Evolutionary conservation across 1,140 invertebrate species (phyloP), one percentile per base, ranked within the genome.

Genomic region (Drosophila kikkawai): DNA sequence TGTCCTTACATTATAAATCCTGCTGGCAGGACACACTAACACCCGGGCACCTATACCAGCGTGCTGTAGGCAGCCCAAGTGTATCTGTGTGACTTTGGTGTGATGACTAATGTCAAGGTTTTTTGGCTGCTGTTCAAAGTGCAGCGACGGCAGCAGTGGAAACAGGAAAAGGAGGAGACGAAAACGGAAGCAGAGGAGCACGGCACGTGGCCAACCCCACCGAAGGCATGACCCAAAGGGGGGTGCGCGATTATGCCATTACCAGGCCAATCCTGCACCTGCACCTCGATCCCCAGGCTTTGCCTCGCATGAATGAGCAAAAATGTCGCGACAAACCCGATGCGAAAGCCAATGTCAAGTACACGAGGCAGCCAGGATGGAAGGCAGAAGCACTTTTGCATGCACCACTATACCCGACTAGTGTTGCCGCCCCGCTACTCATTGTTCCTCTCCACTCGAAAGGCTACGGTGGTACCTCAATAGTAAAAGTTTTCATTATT

Each of bases 31-130:
- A 37, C 34, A 34, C 37, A n/a, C 15, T 37, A 13, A 12, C 53
- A 13, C 34, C 7, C 17, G 13, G 22, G 12, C 7, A 37, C 17
- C 17, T 37, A 55, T 55, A 55, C 51, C 17, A 55, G 17, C 3
- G 34, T 3, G 0, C 13, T 37, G 19, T 55, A 55, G 34, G 53
- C 53, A 39, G 32, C 32, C 17, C 39, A 34, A 71, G 8, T 71
- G 36, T 22, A 19, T 53, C 17, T 39, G 42, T 73, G 48, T 47
- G 22, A 29, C 17, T 50, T 70, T 71, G 47, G 53, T 50, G 58
- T 22, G 42, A 45, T 37, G 66, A 59, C 71, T 87, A 90, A 90
- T 85, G 85, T 90, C 85, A 90, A 90, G 85, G 85, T 82, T 90
- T 79, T 79, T 84, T 84, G 80, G 80, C 68, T 75, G 60, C 67